These are phyloP conservation scores for Odontophorus gujanensis DNA, from an alignment of 2,113 vertebrate species.

Conservation along the genomic window DNA sequence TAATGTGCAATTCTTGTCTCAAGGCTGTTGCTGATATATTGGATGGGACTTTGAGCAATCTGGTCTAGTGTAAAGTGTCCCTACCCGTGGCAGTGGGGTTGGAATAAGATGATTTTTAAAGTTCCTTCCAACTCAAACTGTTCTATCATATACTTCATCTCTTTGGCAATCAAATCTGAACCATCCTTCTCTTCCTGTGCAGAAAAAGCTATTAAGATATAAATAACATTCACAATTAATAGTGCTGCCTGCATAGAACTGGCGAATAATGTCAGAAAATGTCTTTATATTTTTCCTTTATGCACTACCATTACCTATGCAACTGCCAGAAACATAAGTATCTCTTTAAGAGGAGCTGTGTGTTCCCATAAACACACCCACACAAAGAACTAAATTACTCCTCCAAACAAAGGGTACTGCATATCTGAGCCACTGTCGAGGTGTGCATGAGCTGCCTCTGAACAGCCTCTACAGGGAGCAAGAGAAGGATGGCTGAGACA, in stretches of 20 bases:
- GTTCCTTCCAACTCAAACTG: neutral
- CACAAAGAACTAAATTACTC: slow-evolving; percentile 25
- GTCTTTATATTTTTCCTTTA: neutral
- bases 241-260: neutral
- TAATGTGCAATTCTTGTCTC: neutral
- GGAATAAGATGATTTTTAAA: neutral
- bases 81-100: neutral
- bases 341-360: slow-evolving; percentile 5
- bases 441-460: neutral
- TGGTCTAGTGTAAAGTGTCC: neutral
- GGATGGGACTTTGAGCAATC: neutral
- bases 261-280: neutral
- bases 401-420: neutral
- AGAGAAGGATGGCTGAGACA: neutral
- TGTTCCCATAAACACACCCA: slow-evolving; percentile 27
- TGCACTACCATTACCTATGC: neutral
- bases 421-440: neutral
- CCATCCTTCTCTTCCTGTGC: neutral
- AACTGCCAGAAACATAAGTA: neutral
- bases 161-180: neutral
- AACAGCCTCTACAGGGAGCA: neutral
- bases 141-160: neutral
- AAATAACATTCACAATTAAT: neutral
- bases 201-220: neutral
- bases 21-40: neutral